Percentiles rank a stretch among this genome's conserved stretches.
Evolutionary conservation across 2,113 vertebrate species (phyloP).

Genomic region (Sinocyclocheilus maitianheensis): DNA sequence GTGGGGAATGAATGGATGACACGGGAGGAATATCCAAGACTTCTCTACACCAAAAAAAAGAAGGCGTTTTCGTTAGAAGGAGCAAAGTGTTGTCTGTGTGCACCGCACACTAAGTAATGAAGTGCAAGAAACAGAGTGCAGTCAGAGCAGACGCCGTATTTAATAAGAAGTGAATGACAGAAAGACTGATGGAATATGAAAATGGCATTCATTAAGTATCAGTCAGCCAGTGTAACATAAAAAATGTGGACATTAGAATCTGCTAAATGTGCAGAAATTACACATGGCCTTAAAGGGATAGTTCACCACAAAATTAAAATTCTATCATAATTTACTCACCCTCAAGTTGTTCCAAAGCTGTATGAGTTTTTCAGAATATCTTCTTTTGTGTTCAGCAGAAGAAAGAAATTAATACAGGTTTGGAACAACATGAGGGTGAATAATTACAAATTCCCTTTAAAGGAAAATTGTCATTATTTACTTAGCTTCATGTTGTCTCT

Average conservation of each 20-base stretch:
- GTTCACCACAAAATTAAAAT: background rate
- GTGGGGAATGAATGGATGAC: background rate
- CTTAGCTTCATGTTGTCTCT: too few relatives aligned
- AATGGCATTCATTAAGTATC: background rate
- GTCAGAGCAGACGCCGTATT: background rate
- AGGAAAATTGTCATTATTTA: too few relatives aligned
- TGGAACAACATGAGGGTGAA: too few relatives aligned
- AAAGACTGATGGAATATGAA: conserved; percentile 7
- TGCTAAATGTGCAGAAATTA: too few relatives aligned
- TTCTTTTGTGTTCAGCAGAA: too few relatives aligned
- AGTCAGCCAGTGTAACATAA: background rate
- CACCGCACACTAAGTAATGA: background rate
- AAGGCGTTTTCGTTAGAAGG: conserved; percentile 12
- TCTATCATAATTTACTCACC: too few relatives aligned
- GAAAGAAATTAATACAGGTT: too few relatives aligned
- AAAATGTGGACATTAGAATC: background rate
- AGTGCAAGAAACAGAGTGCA: conserved; percentile 2
- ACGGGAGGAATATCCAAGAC: conserved; percentile 19
- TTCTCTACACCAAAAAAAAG: conserved; percentile 10
- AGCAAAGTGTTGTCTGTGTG: background rate
- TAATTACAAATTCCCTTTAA: too few relatives aligned
- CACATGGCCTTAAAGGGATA: too few relatives aligned
- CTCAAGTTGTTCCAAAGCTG: too few relatives aligned
- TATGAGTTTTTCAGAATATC: too few relatives aligned
- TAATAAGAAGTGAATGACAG: background rate